Evolutionary conservation across 2,888 invertebrate species (phyloP).

Genomic region (Deilephila elpenor): DNA sequence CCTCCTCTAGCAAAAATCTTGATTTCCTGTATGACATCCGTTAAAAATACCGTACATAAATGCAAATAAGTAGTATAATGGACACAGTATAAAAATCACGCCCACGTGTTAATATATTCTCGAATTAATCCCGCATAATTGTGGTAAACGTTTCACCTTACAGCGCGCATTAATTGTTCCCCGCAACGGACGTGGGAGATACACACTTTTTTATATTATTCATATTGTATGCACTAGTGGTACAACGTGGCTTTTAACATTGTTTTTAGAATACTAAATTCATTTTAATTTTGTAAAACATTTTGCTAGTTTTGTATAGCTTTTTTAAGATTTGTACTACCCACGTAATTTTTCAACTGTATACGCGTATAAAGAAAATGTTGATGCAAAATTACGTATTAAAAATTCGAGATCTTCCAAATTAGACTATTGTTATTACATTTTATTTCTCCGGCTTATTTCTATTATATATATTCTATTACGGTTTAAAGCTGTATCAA

Average conservation of each 20-base stretch:
- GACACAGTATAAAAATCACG: slow-evolving; percentile 57
- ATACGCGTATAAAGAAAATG: too few species aligned
- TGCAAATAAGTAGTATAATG: slow-evolving; percentile 40
- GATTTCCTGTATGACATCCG: neutral
- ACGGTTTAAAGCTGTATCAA: too few species aligned
- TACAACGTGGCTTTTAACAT: neutral
- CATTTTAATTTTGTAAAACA: neutral
- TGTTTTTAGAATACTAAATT: neutral
- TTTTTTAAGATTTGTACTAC: neutral
- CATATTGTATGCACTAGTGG: neutral
- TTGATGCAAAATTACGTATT: too few species aligned
- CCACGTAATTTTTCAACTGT: too few species aligned
- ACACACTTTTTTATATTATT: slow-evolving; percentile 6
- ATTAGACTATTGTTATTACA: too few species aligned
- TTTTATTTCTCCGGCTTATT: too few species aligned
- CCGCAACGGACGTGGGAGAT: slow-evolving; percentile 31
- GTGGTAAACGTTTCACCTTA: slow-evolving; percentile 57
- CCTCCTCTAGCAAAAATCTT: too few species aligned
- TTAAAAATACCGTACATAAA: neutral
- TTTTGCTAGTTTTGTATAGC: neutral
- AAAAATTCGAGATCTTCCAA: too few species aligned
- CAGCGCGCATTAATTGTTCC: slow-evolving; percentile 65
- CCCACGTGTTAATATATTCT: slow-evolving; percentile 60
- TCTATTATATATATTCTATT: too few species aligned
- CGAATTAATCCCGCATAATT: slow-evolving; percentile 71